Conservation (phyloP, 2,113 vertebrate species). For the Salvelinus alpinus region DNA sequence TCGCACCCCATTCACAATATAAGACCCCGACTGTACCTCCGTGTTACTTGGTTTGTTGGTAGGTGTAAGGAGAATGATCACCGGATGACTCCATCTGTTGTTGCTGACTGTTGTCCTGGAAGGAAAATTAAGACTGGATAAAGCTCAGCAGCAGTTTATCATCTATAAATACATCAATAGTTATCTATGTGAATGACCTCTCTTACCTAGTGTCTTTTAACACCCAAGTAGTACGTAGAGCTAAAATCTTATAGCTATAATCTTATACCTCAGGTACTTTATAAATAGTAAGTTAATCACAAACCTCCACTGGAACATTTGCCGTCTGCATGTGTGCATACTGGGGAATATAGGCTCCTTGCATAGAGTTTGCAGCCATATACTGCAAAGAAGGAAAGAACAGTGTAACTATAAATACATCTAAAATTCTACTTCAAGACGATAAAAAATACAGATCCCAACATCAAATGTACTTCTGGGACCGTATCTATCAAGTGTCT, state of each 20-base stretch:
- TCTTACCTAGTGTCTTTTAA: too few relatives aligned
- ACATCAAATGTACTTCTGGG: not conserved
- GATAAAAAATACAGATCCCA: not conserved
- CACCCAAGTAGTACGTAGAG: too few relatives aligned
- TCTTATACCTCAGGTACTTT: too few relatives aligned
- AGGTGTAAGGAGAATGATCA: constrained; percentile 91
- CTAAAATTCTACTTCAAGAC: too few relatives aligned
- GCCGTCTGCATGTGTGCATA: constrained; percentile 90
- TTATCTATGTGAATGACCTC: not conserved
- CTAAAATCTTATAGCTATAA: too few relatives aligned
- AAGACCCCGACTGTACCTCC: constrained; percentile 71
- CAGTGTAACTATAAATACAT: not conserved
- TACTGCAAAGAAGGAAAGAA: constrained; percentile 76
- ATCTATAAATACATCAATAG: too few relatives aligned
- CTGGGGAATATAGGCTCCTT: constrained; percentile 92
- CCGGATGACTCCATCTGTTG: constrained; percentile 89
- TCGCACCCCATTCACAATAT: too few relatives aligned
- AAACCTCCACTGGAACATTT: constrained; percentile 87
- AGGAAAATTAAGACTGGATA: constrained; percentile 19
- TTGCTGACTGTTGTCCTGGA: constrained; percentile 91
- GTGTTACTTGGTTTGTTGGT: constrained; percentile 96
- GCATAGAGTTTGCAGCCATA: constrained; percentile 92
- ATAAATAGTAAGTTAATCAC: constrained; percentile 14
- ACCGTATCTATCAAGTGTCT: not conserved
- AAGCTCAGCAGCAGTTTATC: too few relatives aligned